Conservation (phyloP, 2,888 invertebrate genomes). For the Oscheius onirici region DNA sequence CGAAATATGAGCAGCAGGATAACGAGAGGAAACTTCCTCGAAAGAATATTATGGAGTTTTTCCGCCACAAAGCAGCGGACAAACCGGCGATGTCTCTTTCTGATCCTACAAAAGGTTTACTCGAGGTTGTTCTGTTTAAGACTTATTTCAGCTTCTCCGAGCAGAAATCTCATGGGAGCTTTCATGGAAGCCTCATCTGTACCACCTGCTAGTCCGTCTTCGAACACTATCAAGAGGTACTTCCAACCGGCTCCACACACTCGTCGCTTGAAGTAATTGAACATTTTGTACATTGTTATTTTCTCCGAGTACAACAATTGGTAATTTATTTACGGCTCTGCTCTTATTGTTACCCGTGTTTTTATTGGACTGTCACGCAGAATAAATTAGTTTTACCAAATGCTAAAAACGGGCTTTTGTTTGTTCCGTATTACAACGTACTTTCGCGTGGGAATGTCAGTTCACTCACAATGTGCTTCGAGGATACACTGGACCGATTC, state of each 20-base stretch:
- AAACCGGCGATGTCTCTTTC: too few relatives aligned
- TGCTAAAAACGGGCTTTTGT: too few relatives aligned
- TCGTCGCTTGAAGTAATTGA: not conserved
- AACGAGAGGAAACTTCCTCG: not conserved
- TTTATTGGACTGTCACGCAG: too few relatives aligned
- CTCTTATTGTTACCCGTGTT: too few relatives aligned
- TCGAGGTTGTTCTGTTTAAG: not conserved
- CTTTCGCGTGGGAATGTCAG: too few relatives aligned
- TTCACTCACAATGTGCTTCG: too few relatives aligned
- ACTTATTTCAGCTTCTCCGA: not conserved
- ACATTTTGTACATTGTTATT: not conserved
- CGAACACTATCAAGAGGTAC: not conserved
- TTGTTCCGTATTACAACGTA: too few relatives aligned
- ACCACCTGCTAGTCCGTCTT: not conserved
- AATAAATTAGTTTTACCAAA: too few relatives aligned
- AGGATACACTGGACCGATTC: too few relatives aligned
- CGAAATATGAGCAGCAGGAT: too few relatives aligned
- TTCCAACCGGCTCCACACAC: not conserved
- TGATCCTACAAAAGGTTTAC: not conserved
- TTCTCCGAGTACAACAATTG: not conserved
- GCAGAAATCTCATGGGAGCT: too few relatives aligned
- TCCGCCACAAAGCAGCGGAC: not conserved
- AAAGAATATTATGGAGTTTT: constrained; percentile 5
- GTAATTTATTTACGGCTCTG: not conserved
- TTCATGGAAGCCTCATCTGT: not conserved